These are phyloP conservation scores for Dicentrarchus labrax DNA, from an alignment of 2,113 vertebrate genomes.

Conservation along the genomic window DNA sequence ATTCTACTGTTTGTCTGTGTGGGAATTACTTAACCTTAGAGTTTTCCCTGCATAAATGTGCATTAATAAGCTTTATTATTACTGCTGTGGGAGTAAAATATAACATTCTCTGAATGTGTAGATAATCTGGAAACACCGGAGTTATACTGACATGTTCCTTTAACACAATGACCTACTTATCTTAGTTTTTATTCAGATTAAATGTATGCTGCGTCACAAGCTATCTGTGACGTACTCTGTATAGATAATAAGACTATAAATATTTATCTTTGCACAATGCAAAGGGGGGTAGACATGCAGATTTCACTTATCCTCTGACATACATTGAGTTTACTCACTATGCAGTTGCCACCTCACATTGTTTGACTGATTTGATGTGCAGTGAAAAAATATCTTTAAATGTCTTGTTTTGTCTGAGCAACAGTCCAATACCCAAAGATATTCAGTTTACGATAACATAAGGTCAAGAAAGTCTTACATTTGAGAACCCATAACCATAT, in stretches of 20 bases:
- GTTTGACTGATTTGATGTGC: neutral
- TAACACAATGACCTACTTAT: conserved; percentile 16
- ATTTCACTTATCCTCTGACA: neutral
- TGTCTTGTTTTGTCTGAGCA: neutral
- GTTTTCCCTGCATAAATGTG: neutral
- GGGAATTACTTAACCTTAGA: neutral
- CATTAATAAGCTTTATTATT: neutral
- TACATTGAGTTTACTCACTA: neutral
- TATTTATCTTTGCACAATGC: neutral
- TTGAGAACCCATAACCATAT: neutral
- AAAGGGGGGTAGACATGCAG: neutral
- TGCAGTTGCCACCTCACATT: neutral
- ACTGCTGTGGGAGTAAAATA: neutral
- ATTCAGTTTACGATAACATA: neutral
- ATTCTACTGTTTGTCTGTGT: neutral
- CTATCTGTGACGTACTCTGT: neutral
- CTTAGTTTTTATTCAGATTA: neutral
- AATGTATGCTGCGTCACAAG: neutral
- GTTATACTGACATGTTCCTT: neutral
- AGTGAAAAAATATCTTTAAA: neutral
- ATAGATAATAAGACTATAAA: conserved; percentile 1
- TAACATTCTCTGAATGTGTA: neutral
- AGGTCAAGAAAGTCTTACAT: neutral
- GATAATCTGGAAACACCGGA: neutral
- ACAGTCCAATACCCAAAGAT: neutral